Percentiles rank a stretch among this genome's conserved stretches.
phyloP scores from a whole-genome alignment of 1,140 invertebrate genomes.

The Acyrthosiphon pisum region DNA sequence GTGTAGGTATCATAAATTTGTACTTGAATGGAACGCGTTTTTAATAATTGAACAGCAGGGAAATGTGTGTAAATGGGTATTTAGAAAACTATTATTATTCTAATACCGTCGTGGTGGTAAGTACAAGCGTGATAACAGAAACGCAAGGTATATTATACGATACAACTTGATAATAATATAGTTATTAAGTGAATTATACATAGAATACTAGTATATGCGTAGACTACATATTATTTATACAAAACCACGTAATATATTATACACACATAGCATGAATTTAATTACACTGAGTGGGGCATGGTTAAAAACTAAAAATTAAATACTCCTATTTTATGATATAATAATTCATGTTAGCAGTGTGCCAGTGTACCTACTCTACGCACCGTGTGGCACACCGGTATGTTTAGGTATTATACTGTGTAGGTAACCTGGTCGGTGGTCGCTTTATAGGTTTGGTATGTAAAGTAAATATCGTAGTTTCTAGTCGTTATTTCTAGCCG shows the following conservation, averaged over 20 bases:
- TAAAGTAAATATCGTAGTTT: not conserved
- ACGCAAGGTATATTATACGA: not conserved
- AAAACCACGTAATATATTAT: not conserved
- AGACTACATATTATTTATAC: not conserved
- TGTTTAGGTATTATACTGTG: not conserved
- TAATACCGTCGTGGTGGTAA: not conserved
- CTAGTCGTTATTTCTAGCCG: not conserved
- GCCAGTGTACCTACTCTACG: not conserved
- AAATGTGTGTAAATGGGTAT: not conserved
- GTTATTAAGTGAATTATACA: not conserved
- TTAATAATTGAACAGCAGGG: not conserved
- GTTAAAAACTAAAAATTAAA: conserved; percentile 42
- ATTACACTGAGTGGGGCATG: not conserved
- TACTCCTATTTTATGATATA: not conserved
- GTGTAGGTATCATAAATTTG: not conserved
- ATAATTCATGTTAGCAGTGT: not conserved
- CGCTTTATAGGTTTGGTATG: not conserved
- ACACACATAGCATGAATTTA: not conserved
- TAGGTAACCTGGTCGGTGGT: not conserved
- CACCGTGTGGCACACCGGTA: no score
- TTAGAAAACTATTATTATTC: conserved; percentile 18
- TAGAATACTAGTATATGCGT: not conserved
- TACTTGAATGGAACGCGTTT: not conserved
- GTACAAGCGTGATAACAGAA: not conserved
- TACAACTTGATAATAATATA: conserved; percentile 7